phyloP scores from a whole-genome alignment of 1,140 invertebrate species.

The Mamestra configurata region DNA sequence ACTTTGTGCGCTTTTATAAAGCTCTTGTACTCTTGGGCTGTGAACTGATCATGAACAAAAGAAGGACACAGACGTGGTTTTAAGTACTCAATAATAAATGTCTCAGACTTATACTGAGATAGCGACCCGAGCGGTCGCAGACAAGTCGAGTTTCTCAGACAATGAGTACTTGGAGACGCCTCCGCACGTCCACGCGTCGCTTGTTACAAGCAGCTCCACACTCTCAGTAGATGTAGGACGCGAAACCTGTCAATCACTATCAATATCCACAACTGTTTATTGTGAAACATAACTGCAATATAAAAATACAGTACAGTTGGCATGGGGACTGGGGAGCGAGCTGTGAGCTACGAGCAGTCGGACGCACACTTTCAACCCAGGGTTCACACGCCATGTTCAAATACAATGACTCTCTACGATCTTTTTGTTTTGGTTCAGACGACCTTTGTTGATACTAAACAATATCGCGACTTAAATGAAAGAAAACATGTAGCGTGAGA shows the following conservation, averaged over 20 bases:
- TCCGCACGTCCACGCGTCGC: conserved; percentile 55
- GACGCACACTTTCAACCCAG: conserved; percentile 81
- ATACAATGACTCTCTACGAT: conserved; percentile 84
- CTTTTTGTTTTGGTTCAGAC: conserved; percentile 86
- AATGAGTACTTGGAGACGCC: conserved; percentile 50
- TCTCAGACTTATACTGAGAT: not conserved
- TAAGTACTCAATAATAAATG: not conserved
- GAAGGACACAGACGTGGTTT: conserved; percentile 25
- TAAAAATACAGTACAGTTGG: conserved; percentile 41
- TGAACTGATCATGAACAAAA: conserved; percentile 1
- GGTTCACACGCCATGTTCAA: conserved; percentile 83
- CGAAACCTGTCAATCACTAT: conserved; percentile 55
- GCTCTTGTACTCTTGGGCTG: not conserved
- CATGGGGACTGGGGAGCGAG: conserved; percentile 42
- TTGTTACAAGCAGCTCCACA: conserved; percentile 52
- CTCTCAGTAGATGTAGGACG: conserved; percentile 52
- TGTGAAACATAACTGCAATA: conserved; percentile 57
- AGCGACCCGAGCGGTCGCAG: conserved; percentile 13
- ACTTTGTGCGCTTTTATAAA: not conserved
- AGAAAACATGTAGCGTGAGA: conserved; percentile 85
- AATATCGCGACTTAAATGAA: conserved; percentile 84
- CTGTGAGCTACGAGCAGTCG: conserved; percentile 66
- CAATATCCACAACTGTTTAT: conserved; percentile 50
- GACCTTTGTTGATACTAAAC: conserved; percentile 87
- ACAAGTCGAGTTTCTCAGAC: conserved; percentile 46